Conservation (phyloP, 2,888 invertebrate species). For the Euclidia mi region DNA sequence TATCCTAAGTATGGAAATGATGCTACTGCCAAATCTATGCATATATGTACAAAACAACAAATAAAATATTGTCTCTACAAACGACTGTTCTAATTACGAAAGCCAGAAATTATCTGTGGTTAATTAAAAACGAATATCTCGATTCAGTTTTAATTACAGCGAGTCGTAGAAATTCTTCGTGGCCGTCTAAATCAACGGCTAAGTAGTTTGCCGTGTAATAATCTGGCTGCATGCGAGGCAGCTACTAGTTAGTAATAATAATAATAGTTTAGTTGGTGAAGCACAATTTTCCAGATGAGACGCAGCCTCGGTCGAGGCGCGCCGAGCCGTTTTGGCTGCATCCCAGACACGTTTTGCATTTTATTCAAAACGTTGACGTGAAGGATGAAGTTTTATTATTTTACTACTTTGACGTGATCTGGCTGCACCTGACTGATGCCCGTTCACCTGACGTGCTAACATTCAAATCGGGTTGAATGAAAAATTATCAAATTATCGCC, state of each 20-base stretch:
- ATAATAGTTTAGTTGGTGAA: constrained; percentile 53
- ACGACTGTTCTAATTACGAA: too few species aligned
- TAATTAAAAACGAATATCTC: constrained; percentile 1
- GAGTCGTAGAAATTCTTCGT: not conserved
- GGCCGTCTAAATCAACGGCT: constrained; percentile 43
- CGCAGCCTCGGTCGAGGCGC: constrained; percentile 55
- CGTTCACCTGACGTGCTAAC: constrained; percentile 46
- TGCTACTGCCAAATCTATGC: too few species aligned
- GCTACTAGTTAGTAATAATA: constrained; percentile 49
- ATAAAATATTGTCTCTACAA: too few species aligned
- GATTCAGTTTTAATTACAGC: not conserved
- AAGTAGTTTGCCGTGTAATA: constrained; percentile 53
- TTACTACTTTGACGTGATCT: constrained; percentile 86
- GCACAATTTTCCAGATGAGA: constrained; percentile 58
- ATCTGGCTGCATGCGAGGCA: constrained; percentile 39
- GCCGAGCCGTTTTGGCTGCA: constrained; percentile 81
- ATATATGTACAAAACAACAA: too few species aligned
- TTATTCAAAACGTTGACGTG: constrained; percentile 89
- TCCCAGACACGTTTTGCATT: constrained; percentile 88
- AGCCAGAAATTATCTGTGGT: too few species aligned
- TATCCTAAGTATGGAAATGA: too few species aligned
- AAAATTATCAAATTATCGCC: constrained; percentile 14
- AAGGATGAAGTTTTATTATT: constrained; percentile 89
- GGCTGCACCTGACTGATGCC: constrained; percentile 74
- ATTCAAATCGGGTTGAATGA: constrained; percentile 40